Percentiles rank a stretch among this genome's conserved stretches.
Evolutionary conservation across 2,113 vertebrate species (phyloP).

Genomic region (Apodemus speciosus): DNA sequence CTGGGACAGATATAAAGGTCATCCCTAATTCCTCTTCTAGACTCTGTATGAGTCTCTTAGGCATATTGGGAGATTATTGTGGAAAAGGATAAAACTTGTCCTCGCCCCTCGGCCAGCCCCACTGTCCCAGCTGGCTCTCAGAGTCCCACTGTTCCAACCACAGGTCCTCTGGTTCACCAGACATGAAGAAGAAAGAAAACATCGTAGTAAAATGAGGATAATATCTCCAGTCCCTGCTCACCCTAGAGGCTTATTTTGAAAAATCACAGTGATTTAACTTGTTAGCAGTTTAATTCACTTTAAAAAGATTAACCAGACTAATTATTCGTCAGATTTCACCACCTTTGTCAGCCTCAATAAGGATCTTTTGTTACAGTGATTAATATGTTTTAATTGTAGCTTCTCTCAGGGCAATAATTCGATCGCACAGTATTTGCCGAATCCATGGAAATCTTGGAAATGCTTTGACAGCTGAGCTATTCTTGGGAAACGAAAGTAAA

Average conservation of each 20-base stretch:
- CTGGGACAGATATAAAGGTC: slow-evolving; percentile 4
- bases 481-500: slow-evolving; percentile 78
- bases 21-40: neutral
- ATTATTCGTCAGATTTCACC: slow-evolving; percentile 80
- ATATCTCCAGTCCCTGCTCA: slow-evolving; percentile 64
- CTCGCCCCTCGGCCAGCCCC: neutral
- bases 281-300: slow-evolving; percentile 77
- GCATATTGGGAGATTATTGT: neutral
- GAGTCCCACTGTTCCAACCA: neutral
- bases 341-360: slow-evolving; percentile 80
- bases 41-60: neutral
- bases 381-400: slow-evolving; percentile 81
- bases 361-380: slow-evolving; percentile 80
- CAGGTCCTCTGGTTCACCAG: neutral
- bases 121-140: neutral
- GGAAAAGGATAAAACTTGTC: neutral
- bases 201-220: slow-evolving; percentile 54
- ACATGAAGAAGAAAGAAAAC: slow-evolving; percentile 49
- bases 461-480: slow-evolving; percentile 77
- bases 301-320: slow-evolving; percentile 78
- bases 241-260: slow-evolving; percentile 78
- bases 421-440: slow-evolving; percentile 61
- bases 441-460: slow-evolving; percentile 76
- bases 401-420: slow-evolving; percentile 80
- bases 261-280: slow-evolving; percentile 76